phyloP scores from a whole-genome alignment of 1,140 invertebrate species.

The Drosophila ogumai region DNA sequence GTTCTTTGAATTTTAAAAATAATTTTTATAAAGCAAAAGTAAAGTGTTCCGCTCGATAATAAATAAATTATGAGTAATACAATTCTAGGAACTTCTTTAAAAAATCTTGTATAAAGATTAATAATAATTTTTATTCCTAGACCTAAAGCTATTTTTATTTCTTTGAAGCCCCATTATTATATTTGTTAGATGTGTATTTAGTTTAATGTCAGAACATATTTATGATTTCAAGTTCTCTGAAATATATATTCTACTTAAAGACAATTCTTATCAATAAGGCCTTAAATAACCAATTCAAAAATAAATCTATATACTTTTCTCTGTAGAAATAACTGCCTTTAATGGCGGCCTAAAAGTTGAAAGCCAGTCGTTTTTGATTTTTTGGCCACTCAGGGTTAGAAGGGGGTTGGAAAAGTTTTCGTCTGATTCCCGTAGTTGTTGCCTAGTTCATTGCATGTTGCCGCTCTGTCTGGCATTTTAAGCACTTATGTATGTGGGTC shows the following conservation, averaged over 20 bases:
- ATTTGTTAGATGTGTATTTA: neutral
- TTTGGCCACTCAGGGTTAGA: neutral
- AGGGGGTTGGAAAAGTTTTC: constrained; percentile 20
- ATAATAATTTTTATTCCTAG: too few species aligned
- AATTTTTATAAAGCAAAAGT: neutral
- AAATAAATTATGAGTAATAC: too few species aligned
- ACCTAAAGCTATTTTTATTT: neutral
- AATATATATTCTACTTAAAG: neutral
- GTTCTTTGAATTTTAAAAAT: neutral
- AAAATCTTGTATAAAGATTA: too few species aligned
- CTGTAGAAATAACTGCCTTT: neutral
- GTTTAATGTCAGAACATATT: too few species aligned
- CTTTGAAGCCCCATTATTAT: neutral
- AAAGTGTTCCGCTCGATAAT: neutral
- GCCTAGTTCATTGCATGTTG: constrained; percentile 78
- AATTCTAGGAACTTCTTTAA: too few species aligned
- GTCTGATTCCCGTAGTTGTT: constrained; percentile 39
- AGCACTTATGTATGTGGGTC: constrained; percentile 59
- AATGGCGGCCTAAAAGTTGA: constrained; percentile 2
- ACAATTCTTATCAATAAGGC: too few species aligned
- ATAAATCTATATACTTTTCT: neutral
- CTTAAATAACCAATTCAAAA: neutral
- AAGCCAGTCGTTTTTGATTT: neutral
- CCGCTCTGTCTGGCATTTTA: constrained; percentile 78
- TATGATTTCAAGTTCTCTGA: neutral